Percentiles rank a stretch among this genome's conserved stretches.
phyloP scores from a whole-genome alignment of 2,888 invertebrate species.

The Encarsia formosa region DNA sequence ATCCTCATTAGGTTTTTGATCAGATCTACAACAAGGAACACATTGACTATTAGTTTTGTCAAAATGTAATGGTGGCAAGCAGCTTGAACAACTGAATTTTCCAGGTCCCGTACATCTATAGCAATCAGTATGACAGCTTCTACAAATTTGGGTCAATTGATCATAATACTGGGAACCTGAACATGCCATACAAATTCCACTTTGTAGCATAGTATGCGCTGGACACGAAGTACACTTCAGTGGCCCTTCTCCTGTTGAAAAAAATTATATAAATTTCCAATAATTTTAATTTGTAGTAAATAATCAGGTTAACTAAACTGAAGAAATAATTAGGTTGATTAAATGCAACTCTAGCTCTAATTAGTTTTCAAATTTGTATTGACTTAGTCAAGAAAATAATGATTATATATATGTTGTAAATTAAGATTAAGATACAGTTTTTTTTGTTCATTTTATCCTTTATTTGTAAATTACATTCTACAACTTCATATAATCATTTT shows the following conservation, averaged over 20 bases:
- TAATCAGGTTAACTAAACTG: too few species aligned
- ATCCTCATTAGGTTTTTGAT: constrained; percentile 47
- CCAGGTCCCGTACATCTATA: constrained; percentile 67
- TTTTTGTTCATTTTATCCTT: too few species aligned
- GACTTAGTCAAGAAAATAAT: neutral
- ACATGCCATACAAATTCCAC: constrained; percentile 73
- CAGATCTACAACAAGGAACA: constrained; percentile 67
- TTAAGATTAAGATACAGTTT: too few species aligned
- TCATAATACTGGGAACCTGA: constrained; percentile 72
- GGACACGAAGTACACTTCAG: constrained; percentile 72
- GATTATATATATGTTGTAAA: too few species aligned
- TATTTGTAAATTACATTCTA: too few species aligned
- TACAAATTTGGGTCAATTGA: constrained; percentile 64
- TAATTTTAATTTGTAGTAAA: too few species aligned
- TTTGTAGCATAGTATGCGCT: constrained; percentile 67
- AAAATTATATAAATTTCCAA: neutral
- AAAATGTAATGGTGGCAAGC: constrained; percentile 62
- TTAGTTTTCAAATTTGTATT: neutral
- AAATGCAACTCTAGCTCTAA: too few species aligned
- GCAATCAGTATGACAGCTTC: constrained; percentile 63
- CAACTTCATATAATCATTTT: too few species aligned
- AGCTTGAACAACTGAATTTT: constrained; percentile 65
- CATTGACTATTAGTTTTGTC: constrained; percentile 73
- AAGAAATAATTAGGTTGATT: neutral
- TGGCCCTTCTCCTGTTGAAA: constrained; percentile 62